phyloP scores from a whole-genome alignment of 2,797 vertebrate genomes.

The Tadarida brasiliensis region DNA sequence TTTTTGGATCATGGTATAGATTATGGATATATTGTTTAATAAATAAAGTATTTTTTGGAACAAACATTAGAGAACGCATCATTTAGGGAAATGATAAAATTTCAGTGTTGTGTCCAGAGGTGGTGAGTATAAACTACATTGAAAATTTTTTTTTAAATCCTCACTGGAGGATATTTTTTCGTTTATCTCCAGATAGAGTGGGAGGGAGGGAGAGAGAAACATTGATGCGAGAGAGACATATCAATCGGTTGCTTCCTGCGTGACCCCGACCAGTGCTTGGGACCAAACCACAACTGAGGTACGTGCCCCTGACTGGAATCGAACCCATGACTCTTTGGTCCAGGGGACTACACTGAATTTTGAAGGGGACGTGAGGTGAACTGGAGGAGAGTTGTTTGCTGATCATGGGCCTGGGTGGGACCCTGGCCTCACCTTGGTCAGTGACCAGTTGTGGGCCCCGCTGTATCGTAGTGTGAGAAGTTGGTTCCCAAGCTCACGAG shows the following conservation, averaged over 20 bases:
- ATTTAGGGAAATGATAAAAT: neutral
- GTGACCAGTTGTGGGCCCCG: no score
- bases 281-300: no score
- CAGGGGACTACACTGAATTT: neutral
- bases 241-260: no score
- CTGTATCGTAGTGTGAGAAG: fast-evolving
- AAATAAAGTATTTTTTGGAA: constrained; percentile 91
- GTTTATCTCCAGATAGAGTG: no score
- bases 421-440: no score
- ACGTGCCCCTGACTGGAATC: no score
- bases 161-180: no score
- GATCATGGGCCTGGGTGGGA: neutral
- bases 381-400: neutral
- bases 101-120: neutral
- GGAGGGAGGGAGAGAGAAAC: no score
- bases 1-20: constrained; percentile 88
- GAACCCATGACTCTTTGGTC: no score
- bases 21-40: constrained; percentile 87
- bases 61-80: constrained; percentile 15
- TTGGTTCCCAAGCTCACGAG: neutral
- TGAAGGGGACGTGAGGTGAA: neutral
- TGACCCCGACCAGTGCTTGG: no score
- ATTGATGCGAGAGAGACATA: no score
- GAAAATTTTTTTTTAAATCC: neutral
- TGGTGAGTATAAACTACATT: fast-evolving